Evolutionary conservation across 2,888 invertebrate species (phyloP), one percentile per base, ranked within the genome.

Genomic region (Chalcosyrphus nemorum): DNA sequence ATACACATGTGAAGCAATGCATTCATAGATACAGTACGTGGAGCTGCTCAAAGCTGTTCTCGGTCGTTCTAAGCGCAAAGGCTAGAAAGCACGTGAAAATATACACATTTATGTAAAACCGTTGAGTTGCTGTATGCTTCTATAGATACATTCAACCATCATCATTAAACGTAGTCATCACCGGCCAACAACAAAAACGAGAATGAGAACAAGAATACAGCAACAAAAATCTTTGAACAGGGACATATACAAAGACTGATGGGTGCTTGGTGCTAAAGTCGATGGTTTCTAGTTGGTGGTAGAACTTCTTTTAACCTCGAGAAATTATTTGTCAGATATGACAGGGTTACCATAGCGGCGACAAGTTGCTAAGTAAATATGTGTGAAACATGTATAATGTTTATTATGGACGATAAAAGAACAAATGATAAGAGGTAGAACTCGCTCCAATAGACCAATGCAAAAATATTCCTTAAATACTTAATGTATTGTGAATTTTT

Each of bases 71-170:
- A 72, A 81, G 70, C 63, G 70, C 63, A 71, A 68, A 77, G 17
- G 41, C 66, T 61, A 66, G 72, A 72, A 77, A 82, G 66, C 72
- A 70, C 68, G 76, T 77, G 59, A 57, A 66, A 76, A 71, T 47
- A 65, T 27, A 65, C 57, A 52, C n/a, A n/a, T n/a, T n/a, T n/a
- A n/a, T 81, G 70, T 47, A 65, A 24, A 77, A 72, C 50, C 68
- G 78, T 72, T 63, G 65, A 54, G 47, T 81, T 66, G 74, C 59
- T 72, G 35, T 38, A 41, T 52, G 29, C 19, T 68, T 4, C 41
- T 72, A 52, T 47, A 68, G 57, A 66, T 76, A 76, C 59, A 41
- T 59, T 27, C 43, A 54, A 65, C 41, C 61, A 63, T 50, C 59
- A 50, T 66, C 75, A 66, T 75, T 75, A 75, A n/a, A 50, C 75